A percentile compares a stretch with the other conserved stretches of the same genome.
Conservation (phyloP, 1,140 invertebrate species). For the Acromyrmex echinatior region DNA sequence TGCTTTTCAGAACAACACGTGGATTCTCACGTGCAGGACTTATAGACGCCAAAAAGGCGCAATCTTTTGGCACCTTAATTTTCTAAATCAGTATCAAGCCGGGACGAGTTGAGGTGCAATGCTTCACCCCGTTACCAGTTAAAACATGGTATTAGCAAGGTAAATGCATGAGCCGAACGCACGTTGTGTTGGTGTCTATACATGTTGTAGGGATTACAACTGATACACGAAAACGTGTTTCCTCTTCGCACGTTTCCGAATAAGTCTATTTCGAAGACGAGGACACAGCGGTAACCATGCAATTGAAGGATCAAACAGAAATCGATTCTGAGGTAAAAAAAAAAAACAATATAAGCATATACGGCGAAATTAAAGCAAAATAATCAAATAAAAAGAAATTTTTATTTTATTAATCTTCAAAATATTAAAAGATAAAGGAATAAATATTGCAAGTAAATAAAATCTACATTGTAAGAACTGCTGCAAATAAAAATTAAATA, state of each 20-base stretch:
- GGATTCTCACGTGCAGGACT: slow-evolving; percentile 54
- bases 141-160: slow-evolving; percentile 78
- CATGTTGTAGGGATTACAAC: slow-evolving; percentile 31
- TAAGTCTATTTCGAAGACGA: slow-evolving; percentile 78
- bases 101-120: slow-evolving; percentile 57
- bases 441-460: neutral
- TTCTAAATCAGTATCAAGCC: slow-evolving; percentile 51
- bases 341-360: neutral
- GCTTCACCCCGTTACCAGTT: slow-evolving; percentile 72
- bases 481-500: neutral
- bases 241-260: slow-evolving; percentile 68
- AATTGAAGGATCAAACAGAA: slow-evolving; percentile 59
- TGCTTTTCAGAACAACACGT: slow-evolving; percentile 41
- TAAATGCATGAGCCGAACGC: slow-evolving; percentile 64
- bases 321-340: neutral
- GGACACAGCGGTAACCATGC: slow-evolving; percentile 81
- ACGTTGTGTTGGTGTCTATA: slow-evolving; percentile 60
- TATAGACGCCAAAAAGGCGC: slow-evolving; percentile 18
- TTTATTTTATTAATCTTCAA: neutral
- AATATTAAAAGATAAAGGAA: neutral
- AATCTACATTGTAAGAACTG: neutral
- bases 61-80: slow-evolving; percentile 23
- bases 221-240: slow-evolving; percentile 67
- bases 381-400: neutral
- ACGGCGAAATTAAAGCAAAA: slow-evolving; percentile 7